A percentile compares a stretch with the other conserved stretches of the same genome.
Evolutionary conservation across 1,140 invertebrate genomes (phyloP).

Genomic region (Cephus cinctus): DNA sequence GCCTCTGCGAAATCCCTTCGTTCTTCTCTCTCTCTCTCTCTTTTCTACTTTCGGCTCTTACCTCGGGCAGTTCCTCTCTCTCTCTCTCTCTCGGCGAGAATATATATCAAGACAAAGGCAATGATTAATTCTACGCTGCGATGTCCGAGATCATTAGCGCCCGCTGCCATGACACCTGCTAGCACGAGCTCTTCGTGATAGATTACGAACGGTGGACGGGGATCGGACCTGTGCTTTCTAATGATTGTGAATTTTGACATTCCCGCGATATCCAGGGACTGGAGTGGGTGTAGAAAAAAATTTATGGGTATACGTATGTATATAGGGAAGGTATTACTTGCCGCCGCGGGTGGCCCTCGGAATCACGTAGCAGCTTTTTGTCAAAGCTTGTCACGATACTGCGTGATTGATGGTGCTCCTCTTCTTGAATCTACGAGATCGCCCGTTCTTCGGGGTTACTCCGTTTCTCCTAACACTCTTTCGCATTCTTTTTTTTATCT

Average conservation of each 20-base stretch:
- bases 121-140: slow-evolving; percentile 49
- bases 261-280: too few relatives aligned
- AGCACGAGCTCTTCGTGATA: slow-evolving; percentile 51
- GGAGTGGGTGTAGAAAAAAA: too few relatives aligned
- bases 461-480: too few relatives aligned
- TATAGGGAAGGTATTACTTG: background rate
- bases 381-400: slow-evolving; percentile 34
- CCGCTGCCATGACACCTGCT: slow-evolving; percentile 45
- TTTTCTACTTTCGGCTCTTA: too few relatives aligned
- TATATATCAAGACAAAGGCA: slow-evolving; percentile 50
- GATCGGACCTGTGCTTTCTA: slow-evolving; percentile 39
- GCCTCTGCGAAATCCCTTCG: too few relatives aligned
- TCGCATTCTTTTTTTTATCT: too few relatives aligned
- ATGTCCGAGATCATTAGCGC: slow-evolving; percentile 47
- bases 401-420: slow-evolving; percentile 30
- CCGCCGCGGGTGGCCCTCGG: slow-evolving; percentile 27
- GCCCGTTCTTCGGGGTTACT: too few relatives aligned
- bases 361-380: slow-evolving; percentile 39
- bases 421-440: too few relatives aligned
- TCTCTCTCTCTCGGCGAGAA: too few relatives aligned
- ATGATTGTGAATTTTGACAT: slow-evolving; percentile 49
- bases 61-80: too few relatives aligned
- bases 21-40: too few relatives aligned
- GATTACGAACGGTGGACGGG: slow-evolving; percentile 37
- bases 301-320: too few relatives aligned